phyloP scores from a whole-genome alignment of 2,888 invertebrate genomes.

The Oscheius sp. region DNA sequence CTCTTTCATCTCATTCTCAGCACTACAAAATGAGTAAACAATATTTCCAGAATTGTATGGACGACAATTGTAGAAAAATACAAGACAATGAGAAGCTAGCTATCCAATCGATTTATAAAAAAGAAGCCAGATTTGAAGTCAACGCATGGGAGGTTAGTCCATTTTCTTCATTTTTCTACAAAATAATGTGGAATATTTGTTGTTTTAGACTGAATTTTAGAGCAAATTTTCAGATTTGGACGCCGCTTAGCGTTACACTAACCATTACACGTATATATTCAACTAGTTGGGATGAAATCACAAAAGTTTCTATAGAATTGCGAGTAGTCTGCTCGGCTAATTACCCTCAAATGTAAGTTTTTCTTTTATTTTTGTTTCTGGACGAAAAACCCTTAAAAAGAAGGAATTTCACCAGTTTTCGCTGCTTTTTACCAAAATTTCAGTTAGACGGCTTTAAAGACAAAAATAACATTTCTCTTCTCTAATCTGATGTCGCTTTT shows the following conservation, averaged over 20 bases:
- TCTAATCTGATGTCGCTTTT: too few relatives aligned
- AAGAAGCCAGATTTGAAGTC: constrained; percentile 29
- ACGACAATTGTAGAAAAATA: constrained; percentile 11
- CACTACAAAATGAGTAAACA: too few relatives aligned
- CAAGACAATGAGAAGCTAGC: constrained; percentile 37
- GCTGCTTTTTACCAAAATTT: too few relatives aligned
- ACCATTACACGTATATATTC: constrained; percentile 19
- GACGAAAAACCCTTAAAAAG: too few relatives aligned
- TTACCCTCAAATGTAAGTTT: constrained; percentile 27
- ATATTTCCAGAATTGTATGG: too few relatives aligned
- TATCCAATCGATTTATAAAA: constrained; percentile 32
- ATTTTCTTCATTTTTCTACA: too few relatives aligned
- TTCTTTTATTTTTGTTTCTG: neutral
- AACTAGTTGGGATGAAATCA: neutral
- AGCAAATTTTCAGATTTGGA: constrained; percentile 11
- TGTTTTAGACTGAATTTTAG: too few relatives aligned
- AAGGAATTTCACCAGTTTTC: too few relatives aligned
- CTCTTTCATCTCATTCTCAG: too few relatives aligned
- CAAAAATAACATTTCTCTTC: too few relatives aligned
- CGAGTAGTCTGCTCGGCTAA: constrained; percentile 12
- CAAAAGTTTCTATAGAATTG: constrained; percentile 6
- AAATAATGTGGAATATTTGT: too few relatives aligned
- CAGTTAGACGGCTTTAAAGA: too few relatives aligned
- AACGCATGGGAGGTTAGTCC: constrained; percentile 41
- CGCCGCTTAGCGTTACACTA: constrained; percentile 13